phyloP scores from a whole-genome alignment of 2,797 vertebrate genomes.

The Otus scops region DNA sequence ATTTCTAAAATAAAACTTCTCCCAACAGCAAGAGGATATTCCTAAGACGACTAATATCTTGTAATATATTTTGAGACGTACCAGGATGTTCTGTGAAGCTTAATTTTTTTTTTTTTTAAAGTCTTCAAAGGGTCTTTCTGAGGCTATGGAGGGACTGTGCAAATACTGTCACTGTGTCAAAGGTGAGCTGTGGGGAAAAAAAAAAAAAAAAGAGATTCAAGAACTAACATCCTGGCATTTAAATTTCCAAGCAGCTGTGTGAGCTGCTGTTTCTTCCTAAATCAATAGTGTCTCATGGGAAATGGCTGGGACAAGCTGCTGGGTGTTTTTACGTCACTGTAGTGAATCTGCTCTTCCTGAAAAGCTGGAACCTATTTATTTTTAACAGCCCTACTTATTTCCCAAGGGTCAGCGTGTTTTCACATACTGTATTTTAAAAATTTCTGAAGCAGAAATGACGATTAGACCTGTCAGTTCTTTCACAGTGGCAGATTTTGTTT shows the following conservation, averaged over 20 bases:
- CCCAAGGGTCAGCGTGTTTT: slow-evolving; percentile 31
- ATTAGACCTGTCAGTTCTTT: neutral
- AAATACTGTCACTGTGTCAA: neutral
- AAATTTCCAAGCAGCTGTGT: slow-evolving; percentile 45
- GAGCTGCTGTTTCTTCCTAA: slow-evolving; percentile 49
- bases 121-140: neutral
- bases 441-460: neutral
- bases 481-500: neutral
- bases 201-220: neutral
- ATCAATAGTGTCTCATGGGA: slow-evolving; percentile 30
- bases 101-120: neutral
- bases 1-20: neutral
- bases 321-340: slow-evolving; percentile 60
- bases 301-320: slow-evolving; percentile 52
- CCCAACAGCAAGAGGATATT: neutral
- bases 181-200: neutral
- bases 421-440: slow-evolving; percentile 22
- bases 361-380: slow-evolving; percentile 67
- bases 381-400: slow-evolving; percentile 53
- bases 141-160: neutral
- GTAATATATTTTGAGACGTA: neutral
- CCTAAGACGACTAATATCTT: neutral
- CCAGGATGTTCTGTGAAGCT: neutral
- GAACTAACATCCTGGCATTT: slow-evolving; percentile 41
- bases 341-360: slow-evolving; percentile 59